Percentiles rank a stretch among this genome's conserved stretches.
Conservation (phyloP, 2,797 vertebrate genomes). For the Helicolenus hilgendorfi region DNA sequence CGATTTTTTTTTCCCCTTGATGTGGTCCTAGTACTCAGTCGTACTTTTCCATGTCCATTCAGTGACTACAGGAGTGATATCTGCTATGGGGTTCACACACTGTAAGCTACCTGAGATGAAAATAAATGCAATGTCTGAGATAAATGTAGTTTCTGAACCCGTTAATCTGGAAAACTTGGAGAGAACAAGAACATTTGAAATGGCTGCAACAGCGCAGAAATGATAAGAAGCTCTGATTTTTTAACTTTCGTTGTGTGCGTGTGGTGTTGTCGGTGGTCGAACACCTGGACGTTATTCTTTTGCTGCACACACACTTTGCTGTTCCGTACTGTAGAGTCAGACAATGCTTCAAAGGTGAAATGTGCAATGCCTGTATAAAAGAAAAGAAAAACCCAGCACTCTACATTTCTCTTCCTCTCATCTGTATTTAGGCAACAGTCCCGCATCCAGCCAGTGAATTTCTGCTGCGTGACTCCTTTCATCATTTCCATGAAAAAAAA, state of each 20-base stretch:
- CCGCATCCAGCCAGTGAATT: not conserved
- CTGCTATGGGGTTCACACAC: not conserved
- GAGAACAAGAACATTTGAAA: not conserved
- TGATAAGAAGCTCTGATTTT: not conserved
- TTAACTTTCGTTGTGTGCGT: not conserved
- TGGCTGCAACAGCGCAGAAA: not conserved
- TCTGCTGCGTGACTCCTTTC: not conserved
- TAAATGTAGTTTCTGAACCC: not conserved
- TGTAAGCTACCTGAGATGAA: not conserved
- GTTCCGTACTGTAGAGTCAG: not conserved
- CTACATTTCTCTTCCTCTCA: not conserved
- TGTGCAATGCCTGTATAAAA: not conserved
- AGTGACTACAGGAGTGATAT: not conserved
- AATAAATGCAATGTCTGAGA: not conserved
- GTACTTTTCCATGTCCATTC: not conserved
- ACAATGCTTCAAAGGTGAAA: not conserved
- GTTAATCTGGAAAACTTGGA: not conserved
- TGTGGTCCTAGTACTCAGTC: too few relatives aligned
- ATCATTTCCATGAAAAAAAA: slow-evolving; percentile 21
- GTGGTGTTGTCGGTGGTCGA: not conserved
- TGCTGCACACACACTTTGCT: not conserved
- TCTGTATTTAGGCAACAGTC: not conserved
- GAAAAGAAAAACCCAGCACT: not conserved
- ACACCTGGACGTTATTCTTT: not conserved
- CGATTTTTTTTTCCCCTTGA: not conserved